Base-by-base conservation (phyloP, 2,888 invertebrate species). In the Phaonia tiefii region DNA sequence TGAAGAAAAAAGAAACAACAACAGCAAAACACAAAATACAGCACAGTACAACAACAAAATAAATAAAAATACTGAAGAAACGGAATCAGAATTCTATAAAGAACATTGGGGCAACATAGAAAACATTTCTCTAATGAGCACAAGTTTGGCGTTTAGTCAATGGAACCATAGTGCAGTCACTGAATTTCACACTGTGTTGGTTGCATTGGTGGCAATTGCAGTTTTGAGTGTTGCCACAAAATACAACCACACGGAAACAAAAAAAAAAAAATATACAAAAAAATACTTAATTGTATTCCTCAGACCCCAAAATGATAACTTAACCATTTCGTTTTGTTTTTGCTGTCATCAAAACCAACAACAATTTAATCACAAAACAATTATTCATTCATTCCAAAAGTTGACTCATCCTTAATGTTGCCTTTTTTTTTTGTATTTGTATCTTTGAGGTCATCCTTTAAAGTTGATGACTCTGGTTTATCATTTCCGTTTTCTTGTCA, bases 141-240 rank as follows among this genome's bases (percentile, higher is more conserved):
- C 46, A 75, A 73, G 56, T 69, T 69, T 76, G 72, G 44, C 76
- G 70, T 49, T 77, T 25, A 70, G 37, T 65, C 69, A 80, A 49
- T 80, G 75, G 66, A 79, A 75, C 67, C 2, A 60, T 31, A 5
- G 8, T 31, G 31, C 31, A n/a, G n/a, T n/a, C n/a, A n/a, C n/a
- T n/a, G n/a, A n/a, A n/a, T n/a, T n/a, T n/a, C n/a, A n/a, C n/a
- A n/a, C n/a, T n/a, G n/a, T n/a, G n/a, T n/a, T n/a, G n/a, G n/a
- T n/a, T n/a, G n/a, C n/a, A n/a, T n/a, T n/a, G n/a, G n/a, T n/a
- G n/a, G n/a, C n/a, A n/a, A n/a, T n/a, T 5, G 31, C 25, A 13
- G 54, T 13, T 25, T 1, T 51, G 3, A 44, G 51, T 31, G 31
- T 22, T 22, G 51, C 22, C 5, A 46, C 20, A 20, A 51, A 51